These are phyloP conservation scores for Melipona bicolor DNA, from an alignment of 2,888 invertebrate genomes.

Conservation along the genomic window DNA sequence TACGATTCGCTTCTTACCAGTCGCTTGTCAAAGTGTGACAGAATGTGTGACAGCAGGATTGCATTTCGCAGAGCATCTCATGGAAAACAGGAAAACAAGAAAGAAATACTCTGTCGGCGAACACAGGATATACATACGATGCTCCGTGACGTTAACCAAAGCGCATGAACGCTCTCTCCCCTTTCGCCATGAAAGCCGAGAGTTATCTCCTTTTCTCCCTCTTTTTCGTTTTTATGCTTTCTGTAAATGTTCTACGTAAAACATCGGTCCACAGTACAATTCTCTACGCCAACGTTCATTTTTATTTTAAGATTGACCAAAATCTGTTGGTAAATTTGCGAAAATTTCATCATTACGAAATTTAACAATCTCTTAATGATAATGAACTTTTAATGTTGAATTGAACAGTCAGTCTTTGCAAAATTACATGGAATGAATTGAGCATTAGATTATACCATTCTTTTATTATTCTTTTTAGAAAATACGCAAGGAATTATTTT, in stretches of 20 bases:
- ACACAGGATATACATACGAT: slow-evolving; percentile 22
- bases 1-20: slow-evolving; percentile 28
- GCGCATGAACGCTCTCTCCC: slow-evolving; percentile 12
- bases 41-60: slow-evolving; percentile 62
- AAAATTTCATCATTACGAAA: no score
- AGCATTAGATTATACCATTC: no score
- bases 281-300: neutral
- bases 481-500: no score
- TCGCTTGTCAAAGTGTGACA: slow-evolving; percentile 56
- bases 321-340: no score
- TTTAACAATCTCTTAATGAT: no score
- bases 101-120: slow-evolving; percentile 26
- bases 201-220: neutral
- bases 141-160: slow-evolving; percentile 44
- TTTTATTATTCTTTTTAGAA: no score
- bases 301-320: no score
- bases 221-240: slow-evolving; percentile 6
- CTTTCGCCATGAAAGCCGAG: neutral
- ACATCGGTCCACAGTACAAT: slow-evolving; percentile 8
- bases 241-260: slow-evolving; percentile 24
- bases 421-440: no score
- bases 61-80: slow-evolving; percentile 53
- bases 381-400: no score
- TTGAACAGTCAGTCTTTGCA: no score
- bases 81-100: slow-evolving; percentile 44